These are phyloP conservation scores for Coenobita brevimanus DNA, from an alignment of 1,140 invertebrate species.

Conservation along the genomic window DNA sequence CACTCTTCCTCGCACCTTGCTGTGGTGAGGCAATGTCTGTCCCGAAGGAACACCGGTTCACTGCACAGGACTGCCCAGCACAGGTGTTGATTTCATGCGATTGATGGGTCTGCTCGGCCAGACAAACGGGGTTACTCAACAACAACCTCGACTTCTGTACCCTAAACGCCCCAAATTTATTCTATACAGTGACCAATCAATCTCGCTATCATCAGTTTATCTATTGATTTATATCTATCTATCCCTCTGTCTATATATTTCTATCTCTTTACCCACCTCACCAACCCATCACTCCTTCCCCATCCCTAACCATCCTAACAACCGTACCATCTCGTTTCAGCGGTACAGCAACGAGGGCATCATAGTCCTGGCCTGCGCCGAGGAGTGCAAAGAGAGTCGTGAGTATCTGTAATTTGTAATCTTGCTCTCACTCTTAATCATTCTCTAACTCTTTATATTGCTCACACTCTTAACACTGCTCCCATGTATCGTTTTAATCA, in stretches of 20 bases:
- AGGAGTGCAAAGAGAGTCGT: slow-evolving; percentile 47
- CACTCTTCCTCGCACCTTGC: too few relatives aligned
- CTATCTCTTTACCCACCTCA: neutral
- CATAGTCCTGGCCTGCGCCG: slow-evolving; percentile 43
- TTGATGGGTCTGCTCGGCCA: too few relatives aligned
- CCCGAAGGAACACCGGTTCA: too few relatives aligned
- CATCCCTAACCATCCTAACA: too few relatives aligned
- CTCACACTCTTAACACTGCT: neutral
- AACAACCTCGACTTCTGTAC: too few relatives aligned
- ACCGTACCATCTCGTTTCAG: slow-evolving; percentile 13
- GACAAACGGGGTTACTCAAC: too few relatives aligned
- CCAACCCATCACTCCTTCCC: too few relatives aligned
- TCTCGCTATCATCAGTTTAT: neutral
- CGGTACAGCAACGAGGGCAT: slow-evolving; percentile 56
- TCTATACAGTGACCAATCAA: neutral
- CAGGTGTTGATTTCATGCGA: too few relatives aligned
- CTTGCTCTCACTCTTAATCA: neutral
- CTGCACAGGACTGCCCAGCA: too few relatives aligned
- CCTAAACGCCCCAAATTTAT: too few relatives aligned
- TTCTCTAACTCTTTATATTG: neutral
- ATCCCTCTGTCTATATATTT: neutral
- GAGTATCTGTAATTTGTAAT: slow-evolving; percentile 14
- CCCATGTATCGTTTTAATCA: neutral
- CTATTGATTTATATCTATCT: neutral
- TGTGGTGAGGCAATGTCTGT: too few relatives aligned